These are phyloP conservation scores for Sisyra terminalis DNA, from an alignment of 2,888 invertebrate species.

Conservation along the genomic window DNA sequence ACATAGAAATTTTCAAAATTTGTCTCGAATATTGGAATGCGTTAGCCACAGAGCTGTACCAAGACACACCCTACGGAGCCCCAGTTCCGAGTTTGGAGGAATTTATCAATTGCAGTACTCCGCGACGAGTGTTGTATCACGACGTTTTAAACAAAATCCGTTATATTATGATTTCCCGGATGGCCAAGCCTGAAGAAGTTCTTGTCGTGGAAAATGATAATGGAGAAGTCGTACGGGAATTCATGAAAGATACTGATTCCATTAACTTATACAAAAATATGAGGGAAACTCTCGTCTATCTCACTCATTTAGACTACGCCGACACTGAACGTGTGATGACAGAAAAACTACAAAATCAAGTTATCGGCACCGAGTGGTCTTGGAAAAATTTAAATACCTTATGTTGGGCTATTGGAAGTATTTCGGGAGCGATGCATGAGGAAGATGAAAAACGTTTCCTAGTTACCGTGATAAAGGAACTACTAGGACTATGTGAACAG, in stretches of 20 bases:
- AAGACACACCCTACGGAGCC: conserved; percentile 55
- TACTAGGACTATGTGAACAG: conserved; percentile 93
- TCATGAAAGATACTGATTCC: conserved; percentile 99
- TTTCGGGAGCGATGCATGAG: conserved; percentile 97
- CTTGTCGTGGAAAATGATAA: conserved; percentile 99
- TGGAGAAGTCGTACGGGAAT: conserved; percentile 97
- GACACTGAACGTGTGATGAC: conserved; percentile 99
- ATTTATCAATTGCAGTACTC: conserved; percentile 23
- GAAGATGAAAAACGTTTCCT: conserved; percentile 98
- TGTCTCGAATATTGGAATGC: conserved; percentile 98
- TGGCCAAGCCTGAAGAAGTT: conserved; percentile 99
- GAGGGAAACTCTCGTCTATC: conserved; percentile 93
- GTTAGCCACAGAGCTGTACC: conserved; percentile 81
- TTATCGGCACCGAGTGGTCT: conserved; percentile 97
- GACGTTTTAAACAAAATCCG: conserved; percentile 76
- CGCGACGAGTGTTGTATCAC: conserved; percentile 57
- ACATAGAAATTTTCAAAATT: conserved; percentile 99
- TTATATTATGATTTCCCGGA: conserved; percentile 96
- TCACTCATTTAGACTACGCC: conserved; percentile 94
- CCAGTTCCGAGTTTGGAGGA: conserved; percentile 24
- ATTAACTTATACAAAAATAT: conserved; percentile 99
- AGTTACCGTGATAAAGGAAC: conserved; percentile 96
- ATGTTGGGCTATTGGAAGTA: conserved; percentile 99
- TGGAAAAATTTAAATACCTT: conserved; percentile 99
- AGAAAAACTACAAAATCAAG: conserved; percentile 93